Evolutionary conservation across 2,888 invertebrate species (phyloP).

Genomic region (Camptogramma bilineatum): DNA sequence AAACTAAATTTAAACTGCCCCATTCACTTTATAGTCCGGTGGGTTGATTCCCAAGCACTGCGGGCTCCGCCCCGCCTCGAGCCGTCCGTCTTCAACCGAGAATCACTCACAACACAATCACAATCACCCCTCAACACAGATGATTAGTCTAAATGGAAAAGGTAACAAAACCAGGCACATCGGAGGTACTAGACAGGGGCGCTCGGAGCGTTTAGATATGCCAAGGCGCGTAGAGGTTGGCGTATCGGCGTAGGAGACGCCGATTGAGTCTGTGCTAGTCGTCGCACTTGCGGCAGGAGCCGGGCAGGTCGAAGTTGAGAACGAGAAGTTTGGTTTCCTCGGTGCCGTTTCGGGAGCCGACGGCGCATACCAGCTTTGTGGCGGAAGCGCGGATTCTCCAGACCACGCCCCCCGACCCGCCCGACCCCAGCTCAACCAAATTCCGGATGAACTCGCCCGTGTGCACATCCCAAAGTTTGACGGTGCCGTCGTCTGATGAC

Average conservation of each 20-base stretch:
- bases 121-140: constrained; percentile 6
- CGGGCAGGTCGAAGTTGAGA: constrained; percentile 97
- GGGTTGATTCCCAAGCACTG: constrained; percentile 35
- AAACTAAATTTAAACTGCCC: constrained; percentile 46
- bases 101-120: constrained; percentile 16
- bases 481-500: constrained; percentile 99
- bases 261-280: constrained; percentile 82
- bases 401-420: constrained; percentile 99
- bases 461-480: constrained; percentile 99
- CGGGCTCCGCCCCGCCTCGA: neutral
- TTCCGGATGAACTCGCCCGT: constrained; percentile 98
- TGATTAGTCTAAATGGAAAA: constrained; percentile 4
- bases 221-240: constrained; percentile 80
- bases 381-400: constrained; percentile 98
- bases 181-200: constrained; percentile 16
- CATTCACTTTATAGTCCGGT: constrained; percentile 52
- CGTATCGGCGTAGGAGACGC: constrained; percentile 77
- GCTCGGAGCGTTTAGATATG: constrained; percentile 57
- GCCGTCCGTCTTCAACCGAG: neutral
- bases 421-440: constrained; percentile 96
- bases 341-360: constrained; percentile 98
- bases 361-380: constrained; percentile 98
- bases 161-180: constrained; percentile 20
- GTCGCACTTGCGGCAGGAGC: constrained; percentile 86
- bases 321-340: constrained; percentile 99